Evolutionary conservation across 2,113 vertebrate species (phyloP).

Genomic region (Recurvirostra avosetta): DNA sequence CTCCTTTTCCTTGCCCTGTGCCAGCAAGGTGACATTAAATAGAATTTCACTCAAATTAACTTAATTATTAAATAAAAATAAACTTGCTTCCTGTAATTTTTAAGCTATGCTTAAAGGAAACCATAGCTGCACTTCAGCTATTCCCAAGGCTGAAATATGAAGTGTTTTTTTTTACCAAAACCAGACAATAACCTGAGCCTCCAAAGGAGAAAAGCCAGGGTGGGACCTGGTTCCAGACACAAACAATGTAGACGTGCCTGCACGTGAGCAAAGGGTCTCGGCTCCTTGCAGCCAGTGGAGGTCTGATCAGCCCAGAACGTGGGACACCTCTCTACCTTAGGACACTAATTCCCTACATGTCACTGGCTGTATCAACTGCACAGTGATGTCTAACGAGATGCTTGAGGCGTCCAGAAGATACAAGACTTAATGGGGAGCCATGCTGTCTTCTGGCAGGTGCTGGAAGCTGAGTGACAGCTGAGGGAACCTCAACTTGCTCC

Average conservation of each 20-base stretch:
- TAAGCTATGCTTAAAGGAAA: not conserved
- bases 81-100: not conserved
- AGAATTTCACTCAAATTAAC: not conserved
- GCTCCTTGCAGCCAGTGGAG: not conserved
- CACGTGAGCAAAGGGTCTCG: fast-evolving
- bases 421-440: not conserved
- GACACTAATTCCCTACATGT: not conserved
- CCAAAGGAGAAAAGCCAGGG: not conserved
- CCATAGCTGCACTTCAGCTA: not conserved
- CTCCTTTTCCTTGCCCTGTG: constrained; percentile 5
- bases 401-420: not conserved
- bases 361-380: not conserved
- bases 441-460: not conserved
- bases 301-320: not conserved
- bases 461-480: not conserved
- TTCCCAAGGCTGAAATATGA: not conserved
- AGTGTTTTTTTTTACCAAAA: not conserved
- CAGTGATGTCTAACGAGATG: not conserved
- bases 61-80: not conserved
- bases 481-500: not conserved
- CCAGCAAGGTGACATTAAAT: not conserved
- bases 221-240: not conserved
- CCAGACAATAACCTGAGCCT: not conserved
- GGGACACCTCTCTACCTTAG: not conserved
- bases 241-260: not conserved